A percentile compares a stretch with the other conserved stretches of the same genome.
Evolutionary conservation across 2,888 invertebrate species (phyloP).

Genomic region (Archaeoteleia sp.): DNA sequence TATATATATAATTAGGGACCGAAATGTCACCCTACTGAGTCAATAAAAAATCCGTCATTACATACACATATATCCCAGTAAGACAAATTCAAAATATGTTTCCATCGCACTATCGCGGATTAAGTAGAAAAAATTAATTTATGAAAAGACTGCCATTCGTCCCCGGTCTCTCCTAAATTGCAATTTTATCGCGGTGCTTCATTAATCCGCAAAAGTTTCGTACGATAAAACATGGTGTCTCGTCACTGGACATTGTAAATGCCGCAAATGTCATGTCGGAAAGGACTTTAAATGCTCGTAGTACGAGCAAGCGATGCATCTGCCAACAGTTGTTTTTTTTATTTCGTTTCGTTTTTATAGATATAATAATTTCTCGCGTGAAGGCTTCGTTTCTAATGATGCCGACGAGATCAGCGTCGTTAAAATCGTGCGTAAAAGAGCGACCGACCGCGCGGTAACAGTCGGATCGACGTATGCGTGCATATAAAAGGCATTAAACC

Average conservation of each 20-base stretch:
- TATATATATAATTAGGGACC: too few relatives aligned
- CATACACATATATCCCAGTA: too few relatives aligned
- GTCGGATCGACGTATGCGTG: slow-evolving; percentile 25
- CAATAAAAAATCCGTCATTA: too few relatives aligned
- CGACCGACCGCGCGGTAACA: slow-evolving; percentile 17
- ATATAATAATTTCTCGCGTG: slow-evolving; percentile 44
- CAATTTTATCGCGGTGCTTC: too few relatives aligned
- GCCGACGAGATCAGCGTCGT: slow-evolving; percentile 35
- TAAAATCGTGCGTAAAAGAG: slow-evolving; percentile 42
- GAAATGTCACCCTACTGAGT: too few relatives aligned
- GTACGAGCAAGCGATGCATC: slow-evolving; percentile 8
- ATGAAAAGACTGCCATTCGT: too few relatives aligned
- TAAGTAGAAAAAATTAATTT: too few relatives aligned
- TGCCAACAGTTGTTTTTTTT: slow-evolving; percentile 3
- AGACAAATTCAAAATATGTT: too few relatives aligned
- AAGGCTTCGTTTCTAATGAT: slow-evolving; percentile 38
- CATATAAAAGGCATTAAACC: slow-evolving; percentile 43
- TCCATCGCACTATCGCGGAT: too few relatives aligned
- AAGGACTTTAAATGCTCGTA: slow-evolving; percentile 6
- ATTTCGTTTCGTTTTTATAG: slow-evolving; percentile 21
- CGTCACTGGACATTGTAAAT: slow-evolving; percentile 3
- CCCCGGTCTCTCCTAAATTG: too few relatives aligned
- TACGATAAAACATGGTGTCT: neutral
- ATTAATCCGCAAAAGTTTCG: neutral
- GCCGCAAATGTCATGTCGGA: neutral